Base-by-base conservation (phyloP, 2,888 invertebrate species). In the Orchestes rusci region DNA sequence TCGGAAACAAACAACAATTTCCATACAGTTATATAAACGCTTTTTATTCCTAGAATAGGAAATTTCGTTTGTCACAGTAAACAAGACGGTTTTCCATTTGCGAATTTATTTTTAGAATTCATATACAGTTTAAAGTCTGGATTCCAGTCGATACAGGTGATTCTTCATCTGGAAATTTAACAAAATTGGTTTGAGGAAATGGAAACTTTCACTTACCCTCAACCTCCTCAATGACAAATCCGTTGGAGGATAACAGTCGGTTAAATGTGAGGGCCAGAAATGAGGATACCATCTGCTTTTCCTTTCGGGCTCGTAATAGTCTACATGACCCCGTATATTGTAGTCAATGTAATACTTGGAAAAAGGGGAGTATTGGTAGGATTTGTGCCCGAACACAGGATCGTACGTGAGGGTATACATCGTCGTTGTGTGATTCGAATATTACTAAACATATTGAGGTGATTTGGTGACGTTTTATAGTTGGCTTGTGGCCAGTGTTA, bases 341-440 rank as follows among this genome's bases (percentile, higher is more conserved):
- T 51, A 57, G 29, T 56, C 56, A 29, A 48, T 38, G 31, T 55
- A 56, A 39, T 52, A 58, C 38, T 49, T 56, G 3, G 53, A 55
- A 8, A 48, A 51, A 1, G 56, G 55, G 3, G 55, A 51, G 19
- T 55, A 49, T 10, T 55, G 49, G 37, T 56, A 56, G 39, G 47
- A 56, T 42, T 50, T 50, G 40, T 51, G 50, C 5, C 56, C 56
- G 34, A 54, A 58, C n/a, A 46, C 37, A 1, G 56, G 56, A 28
- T 58, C 58, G 52, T 56, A 56, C 31, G 48, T 42, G 20, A 56
- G 23, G 28, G 53, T 53, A 34, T 55, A 39, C 58, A 58, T 58
- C 28, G 39, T 53, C n/a, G n/a, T n/a, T n/a, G n/a, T n/a, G n/a
- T n/a, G n/a, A n/a, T n/a, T n/a, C n/a, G 18, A 42, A 36, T 38